Evolutionary conservation across 1,140 invertebrate genomes (phyloP), one percentile per base, ranked within the genome.

Genomic region (Zaprionus nigranus): DNA sequence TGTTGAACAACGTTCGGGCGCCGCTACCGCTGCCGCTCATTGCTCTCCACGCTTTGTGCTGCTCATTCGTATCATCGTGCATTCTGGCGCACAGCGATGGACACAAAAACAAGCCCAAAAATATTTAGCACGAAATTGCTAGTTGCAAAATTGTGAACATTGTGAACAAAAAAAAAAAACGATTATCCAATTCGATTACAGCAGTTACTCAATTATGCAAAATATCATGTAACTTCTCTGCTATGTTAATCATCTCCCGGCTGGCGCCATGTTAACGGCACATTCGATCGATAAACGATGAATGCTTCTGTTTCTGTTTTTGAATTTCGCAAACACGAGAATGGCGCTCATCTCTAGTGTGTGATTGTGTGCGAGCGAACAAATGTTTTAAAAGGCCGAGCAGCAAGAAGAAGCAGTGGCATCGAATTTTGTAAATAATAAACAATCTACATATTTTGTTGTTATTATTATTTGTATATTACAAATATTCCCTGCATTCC

Each of bases 11-110:
- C 58, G 46, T 60, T 58, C 73, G 66, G 59, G 40, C 40, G 66
- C 65, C 66, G 66, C 54, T 70, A 66, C 73, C 49, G 69, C 54
- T 70, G 72, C 73, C 49, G 69, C 74, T 76, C 74, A 76, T 73
- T 53, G 70, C 59, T 59, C 75, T 77, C 69, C 59, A 59, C 62
- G 63, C 22, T 77, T 73, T 77, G 75, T 77, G 75, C 58, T 77
- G 69, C 38, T 59, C 38, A 62, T 73, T 73, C 75, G 74, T 63
- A 51, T 51, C 12, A 22, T 65, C 61, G 67, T 68, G 57, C 34
- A 34, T 46, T 70, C 38, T 63, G 38, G 15, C 38, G 15, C 38
- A 46, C 59, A 75, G 73, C 43, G 73, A 71, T 75, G 73, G 24
- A 30, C 59, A 28, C 7, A 49, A 26, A 30, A 53, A 28, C 7